Conservation (phyloP, 2,113 vertebrate species). For the Dryoscopus gambensis region DNA sequence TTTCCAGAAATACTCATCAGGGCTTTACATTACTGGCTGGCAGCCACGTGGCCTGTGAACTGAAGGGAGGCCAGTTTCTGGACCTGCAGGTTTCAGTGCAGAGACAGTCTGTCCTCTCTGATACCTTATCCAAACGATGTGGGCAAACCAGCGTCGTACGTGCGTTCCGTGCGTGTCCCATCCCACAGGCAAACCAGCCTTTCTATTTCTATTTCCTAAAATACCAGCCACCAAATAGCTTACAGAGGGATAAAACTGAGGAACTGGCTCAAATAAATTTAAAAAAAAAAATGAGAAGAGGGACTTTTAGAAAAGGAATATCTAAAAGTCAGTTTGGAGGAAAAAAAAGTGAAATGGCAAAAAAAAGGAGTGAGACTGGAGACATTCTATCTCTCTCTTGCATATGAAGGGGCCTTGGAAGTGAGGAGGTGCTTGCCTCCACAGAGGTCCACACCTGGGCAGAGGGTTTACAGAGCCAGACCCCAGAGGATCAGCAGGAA, state of each 20-base stretch:
- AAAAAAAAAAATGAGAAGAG: neutral
- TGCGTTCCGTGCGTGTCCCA: neutral
- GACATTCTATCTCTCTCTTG: neutral
- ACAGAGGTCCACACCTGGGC: neutral
- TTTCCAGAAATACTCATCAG: constrained; percentile 29
- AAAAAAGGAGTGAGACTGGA: neutral
- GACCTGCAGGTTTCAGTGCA: constrained; percentile 28
- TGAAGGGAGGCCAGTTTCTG: constrained; percentile 33
- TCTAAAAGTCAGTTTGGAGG: neutral
- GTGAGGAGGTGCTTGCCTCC: neutral
- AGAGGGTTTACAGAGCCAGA: neutral
- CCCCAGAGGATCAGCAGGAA: neutral
- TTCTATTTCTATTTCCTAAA: neutral
- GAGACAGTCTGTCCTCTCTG: constrained; percentile 32
- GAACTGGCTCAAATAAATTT: neutral
- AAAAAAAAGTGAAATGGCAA: neutral
- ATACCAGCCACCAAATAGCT: neutral
- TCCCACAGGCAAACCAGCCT: neutral
- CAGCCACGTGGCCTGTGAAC: neutral
- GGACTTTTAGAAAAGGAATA: neutral
- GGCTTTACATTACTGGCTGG: constrained; percentile 50
- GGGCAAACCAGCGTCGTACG: neutral
- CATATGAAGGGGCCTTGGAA: neutral
- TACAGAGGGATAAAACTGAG: neutral
- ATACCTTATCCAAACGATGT: constrained; percentile 37